phyloP scores from a whole-genome alignment of 2,113 vertebrate genomes.

The Boleophthalmus pectinirostris region DNA sequence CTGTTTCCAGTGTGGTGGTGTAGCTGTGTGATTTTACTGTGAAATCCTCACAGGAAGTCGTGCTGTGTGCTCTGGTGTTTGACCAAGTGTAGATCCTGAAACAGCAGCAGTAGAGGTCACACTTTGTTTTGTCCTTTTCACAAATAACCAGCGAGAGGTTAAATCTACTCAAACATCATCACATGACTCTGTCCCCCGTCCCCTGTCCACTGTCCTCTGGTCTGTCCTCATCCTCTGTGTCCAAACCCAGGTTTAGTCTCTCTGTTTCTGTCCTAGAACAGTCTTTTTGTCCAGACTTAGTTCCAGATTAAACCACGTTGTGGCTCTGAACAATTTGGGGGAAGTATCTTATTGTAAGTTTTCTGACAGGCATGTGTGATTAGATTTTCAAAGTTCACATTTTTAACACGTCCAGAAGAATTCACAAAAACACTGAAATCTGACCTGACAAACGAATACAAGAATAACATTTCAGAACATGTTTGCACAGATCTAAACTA shows the following conservation, averaged over 20 bases:
- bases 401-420: too few species aligned
- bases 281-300: neutral
- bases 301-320: neutral
- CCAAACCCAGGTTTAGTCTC: neutral
- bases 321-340: too few species aligned
- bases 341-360: too few species aligned
- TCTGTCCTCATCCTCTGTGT: neutral
- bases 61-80: neutral
- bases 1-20: neutral
- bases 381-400: too few species aligned
- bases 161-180: neutral
- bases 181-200: neutral
- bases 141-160: constrained; percentile 6
- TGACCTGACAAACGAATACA: too few species aligned
- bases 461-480: too few species aligned
- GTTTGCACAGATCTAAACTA: too few species aligned
- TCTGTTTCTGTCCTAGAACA: neutral
- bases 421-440: too few species aligned
- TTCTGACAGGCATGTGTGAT: too few species aligned
- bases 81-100: constrained; percentile 29
- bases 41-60: constrained; percentile 1
- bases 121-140: neutral
- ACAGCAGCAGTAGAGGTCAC: constrained; percentile 69
- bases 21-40: constrained; percentile 5
- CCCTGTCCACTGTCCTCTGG: too few species aligned